These are phyloP conservation scores for Agrotis exclamationis DNA, from an alignment of 2,888 invertebrate species.

Conservation along the genomic window DNA sequence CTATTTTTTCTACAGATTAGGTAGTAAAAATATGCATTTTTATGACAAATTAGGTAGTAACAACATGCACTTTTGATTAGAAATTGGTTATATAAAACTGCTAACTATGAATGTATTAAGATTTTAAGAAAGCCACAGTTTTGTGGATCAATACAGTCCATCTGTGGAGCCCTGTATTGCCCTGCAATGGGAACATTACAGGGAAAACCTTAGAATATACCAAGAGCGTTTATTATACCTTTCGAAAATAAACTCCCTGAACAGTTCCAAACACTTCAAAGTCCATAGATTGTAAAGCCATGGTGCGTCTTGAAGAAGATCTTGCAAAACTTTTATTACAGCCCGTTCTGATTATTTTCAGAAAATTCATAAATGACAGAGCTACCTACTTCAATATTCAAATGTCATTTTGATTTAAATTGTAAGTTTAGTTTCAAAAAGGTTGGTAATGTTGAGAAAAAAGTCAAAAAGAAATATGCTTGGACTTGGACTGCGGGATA, in stretches of 20 bases:
- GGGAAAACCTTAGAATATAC: not conserved
- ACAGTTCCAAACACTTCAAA: conserved; percentile 90
- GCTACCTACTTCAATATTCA: not conserved
- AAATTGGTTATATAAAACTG: not conserved
- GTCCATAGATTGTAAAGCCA: conserved; percentile 70
- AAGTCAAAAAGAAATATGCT: not conserved
- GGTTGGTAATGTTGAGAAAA: not conserved
- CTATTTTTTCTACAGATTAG: not conserved
- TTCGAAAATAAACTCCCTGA: conserved; percentile 76
- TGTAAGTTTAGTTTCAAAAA: not conserved
- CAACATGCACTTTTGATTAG: not conserved
- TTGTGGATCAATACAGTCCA: too few relatives aligned
- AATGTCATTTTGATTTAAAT: conserved; percentile 14
- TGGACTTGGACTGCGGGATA: too few relatives aligned
- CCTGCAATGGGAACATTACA: not conserved
- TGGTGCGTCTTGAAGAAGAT: conserved; percentile 3
- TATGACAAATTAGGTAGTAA: not conserved
- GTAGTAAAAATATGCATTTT: not conserved
- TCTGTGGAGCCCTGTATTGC: not conserved
- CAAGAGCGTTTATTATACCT: conserved; percentile 31
- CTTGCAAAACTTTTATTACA: conserved; percentile 2
- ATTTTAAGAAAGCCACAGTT: too few relatives aligned
- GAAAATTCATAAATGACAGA: conserved; percentile 18
- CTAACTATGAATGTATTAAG: not conserved
- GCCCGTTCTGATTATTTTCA: conserved; percentile 10